Percentiles rank a stretch among this genome's conserved stretches.
Conservation (phyloP, 1,140 invertebrate species). For the Aculops lycopersici region DNA sequence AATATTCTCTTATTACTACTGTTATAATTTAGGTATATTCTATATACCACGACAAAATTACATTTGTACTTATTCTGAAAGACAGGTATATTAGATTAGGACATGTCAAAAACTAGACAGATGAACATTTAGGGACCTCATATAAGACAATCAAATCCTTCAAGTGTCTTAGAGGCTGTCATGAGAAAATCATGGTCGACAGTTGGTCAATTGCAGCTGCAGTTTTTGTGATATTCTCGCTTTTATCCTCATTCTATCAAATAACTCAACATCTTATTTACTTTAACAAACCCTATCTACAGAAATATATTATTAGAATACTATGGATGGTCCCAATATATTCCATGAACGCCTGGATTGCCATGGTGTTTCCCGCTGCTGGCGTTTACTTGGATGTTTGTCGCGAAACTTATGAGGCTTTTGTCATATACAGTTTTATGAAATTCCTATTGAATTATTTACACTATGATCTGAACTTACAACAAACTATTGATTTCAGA, state of each 20-base stretch:
- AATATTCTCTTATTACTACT: too few relatives aligned
- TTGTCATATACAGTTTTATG: conserved; percentile 88
- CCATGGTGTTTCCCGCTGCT: conserved; percentile 26
- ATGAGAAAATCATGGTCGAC: too few relatives aligned
- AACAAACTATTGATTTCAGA: conserved; percentile 47
- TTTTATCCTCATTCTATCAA: conserved; percentile 32
- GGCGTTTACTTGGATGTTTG: conserved; percentile 68
- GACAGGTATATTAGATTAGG: too few relatives aligned
- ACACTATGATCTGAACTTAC: conserved; percentile 33
- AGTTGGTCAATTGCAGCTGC: background rate
- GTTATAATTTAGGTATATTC: too few relatives aligned
- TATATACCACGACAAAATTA: too few relatives aligned
- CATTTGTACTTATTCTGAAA: too few relatives aligned
- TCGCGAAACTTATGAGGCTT: conserved; percentile 63
- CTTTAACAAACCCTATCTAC: conserved; percentile 62
- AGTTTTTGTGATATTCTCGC: background rate
- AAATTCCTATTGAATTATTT: conserved; percentile 66
- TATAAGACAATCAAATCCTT: too few relatives aligned
- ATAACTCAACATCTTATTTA: conserved; percentile 72
- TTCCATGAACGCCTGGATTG: conserved; percentile 50
- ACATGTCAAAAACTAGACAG: too few relatives aligned
- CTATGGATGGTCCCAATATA: conserved; percentile 95
- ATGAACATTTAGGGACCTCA: too few relatives aligned
- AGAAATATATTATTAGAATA: conserved; percentile 77
- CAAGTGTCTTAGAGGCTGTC: too few relatives aligned